Percentiles rank a stretch among this genome's conserved stretches.
Evolutionary conservation across 2,797 vertebrate genomes (phyloP).

Genomic region (Enteromius mattozi): DNA sequence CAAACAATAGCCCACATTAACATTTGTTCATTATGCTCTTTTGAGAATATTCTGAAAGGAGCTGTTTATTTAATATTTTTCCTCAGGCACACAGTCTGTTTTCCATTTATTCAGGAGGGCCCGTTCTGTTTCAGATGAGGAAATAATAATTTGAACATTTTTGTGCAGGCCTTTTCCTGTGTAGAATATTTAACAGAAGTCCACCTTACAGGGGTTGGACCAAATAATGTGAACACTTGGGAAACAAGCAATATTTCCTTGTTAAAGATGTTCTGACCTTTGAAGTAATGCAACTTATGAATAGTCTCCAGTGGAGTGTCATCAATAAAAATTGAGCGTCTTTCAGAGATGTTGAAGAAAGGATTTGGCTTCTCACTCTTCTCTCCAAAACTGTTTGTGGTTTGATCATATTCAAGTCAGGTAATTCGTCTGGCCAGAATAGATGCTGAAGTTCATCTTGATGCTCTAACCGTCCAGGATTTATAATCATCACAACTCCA

Average conservation of each 20-base stretch:
- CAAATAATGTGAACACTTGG: not conserved
- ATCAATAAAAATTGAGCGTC: not conserved
- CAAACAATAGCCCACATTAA: slow-evolving; percentile 22
- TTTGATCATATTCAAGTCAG: not conserved
- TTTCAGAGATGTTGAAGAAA: not conserved
- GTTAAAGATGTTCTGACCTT: not conserved
- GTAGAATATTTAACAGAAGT: not conserved
- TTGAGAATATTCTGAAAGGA: slow-evolving; percentile 21
- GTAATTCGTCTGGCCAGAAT: not conserved
- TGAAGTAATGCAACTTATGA: not conserved
- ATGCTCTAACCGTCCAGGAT: not conserved
- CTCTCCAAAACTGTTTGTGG: not conserved
- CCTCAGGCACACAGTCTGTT: slow-evolving; percentile 5
- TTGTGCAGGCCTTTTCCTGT: not conserved
- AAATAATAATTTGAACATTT: not conserved
- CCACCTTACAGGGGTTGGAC: not conserved
- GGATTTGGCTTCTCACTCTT: not conserved
- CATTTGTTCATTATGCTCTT: slow-evolving; percentile 28
- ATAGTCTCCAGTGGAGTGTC: not conserved
- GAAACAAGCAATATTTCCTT: not conserved
- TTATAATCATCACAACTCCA: not conserved
- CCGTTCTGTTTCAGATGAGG: slow-evolving; percentile 7
- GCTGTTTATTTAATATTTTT: slow-evolving; percentile 35
- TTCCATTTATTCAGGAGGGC: slow-evolving; percentile 4
- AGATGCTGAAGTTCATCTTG: not conserved